These are phyloP conservation scores for Numenius phaeopus DNA, from an alignment of 2,797 vertebrate genomes.

Conservation along the genomic window DNA sequence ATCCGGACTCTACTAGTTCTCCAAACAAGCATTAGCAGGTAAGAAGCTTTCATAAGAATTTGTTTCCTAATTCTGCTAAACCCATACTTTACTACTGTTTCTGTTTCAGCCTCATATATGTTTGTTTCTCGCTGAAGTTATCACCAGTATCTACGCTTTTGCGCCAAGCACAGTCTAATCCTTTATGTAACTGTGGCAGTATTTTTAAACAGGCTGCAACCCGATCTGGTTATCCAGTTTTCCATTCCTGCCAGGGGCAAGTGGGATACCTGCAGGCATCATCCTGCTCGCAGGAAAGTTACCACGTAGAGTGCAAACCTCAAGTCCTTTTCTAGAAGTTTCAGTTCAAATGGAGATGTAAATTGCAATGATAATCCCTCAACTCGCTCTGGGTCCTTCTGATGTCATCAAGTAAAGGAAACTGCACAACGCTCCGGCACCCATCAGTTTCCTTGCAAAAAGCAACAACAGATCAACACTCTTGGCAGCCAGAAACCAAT, in stretches of 20 bases:
- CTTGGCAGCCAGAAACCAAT: background rate
- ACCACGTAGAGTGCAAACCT: background rate
- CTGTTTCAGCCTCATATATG: background rate
- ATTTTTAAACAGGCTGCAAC: slow-evolving; percentile 70
- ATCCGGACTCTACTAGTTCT: background rate
- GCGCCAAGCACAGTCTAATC: slow-evolving; percentile 3
- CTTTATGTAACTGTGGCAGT: slow-evolving; percentile 42
- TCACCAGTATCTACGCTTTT: background rate
- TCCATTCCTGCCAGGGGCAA: background rate
- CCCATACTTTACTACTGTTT: background rate
- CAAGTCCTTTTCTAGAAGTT: background rate
- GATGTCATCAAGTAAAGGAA: background rate
- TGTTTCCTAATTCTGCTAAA: background rate
- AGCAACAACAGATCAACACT: background rate
- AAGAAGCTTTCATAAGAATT: background rate
- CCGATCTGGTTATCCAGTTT: slow-evolving; percentile 34
- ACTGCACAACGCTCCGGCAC: background rate
- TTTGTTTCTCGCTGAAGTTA: background rate
- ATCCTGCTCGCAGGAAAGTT: background rate
- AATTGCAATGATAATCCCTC: background rate
- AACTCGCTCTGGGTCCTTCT: background rate
- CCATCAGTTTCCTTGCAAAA: background rate
- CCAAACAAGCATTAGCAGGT: background rate
- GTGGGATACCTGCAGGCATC: slow-evolving; percentile 25
- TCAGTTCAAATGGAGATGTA: background rate